Percentiles rank a stretch among this genome's conserved stretches.
phyloP scores from a whole-genome alignment of 53 echinoderm and acorn worm genomes.

The Temnopleurus reevesii region DNA sequence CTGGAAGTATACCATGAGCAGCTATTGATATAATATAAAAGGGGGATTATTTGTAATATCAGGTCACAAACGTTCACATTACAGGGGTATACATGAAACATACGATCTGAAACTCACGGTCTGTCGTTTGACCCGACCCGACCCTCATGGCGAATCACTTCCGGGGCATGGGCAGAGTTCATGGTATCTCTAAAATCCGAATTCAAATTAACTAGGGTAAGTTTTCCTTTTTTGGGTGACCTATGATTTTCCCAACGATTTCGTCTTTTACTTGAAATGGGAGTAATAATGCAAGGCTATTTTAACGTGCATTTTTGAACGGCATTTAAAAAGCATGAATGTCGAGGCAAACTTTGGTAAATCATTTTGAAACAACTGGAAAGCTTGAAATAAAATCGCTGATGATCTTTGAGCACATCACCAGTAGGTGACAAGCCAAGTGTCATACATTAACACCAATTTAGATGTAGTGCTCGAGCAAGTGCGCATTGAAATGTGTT shows the following conservation, averaged over 20 bases:
- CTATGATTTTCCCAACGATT: background rate
- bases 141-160: slow-evolving; percentile 54
- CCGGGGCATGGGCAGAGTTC: slow-evolving; percentile 50
- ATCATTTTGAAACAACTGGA: background rate
- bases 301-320: background rate
- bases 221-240: background rate
- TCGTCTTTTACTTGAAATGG: background rate
- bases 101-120: slow-evolving; percentile 31
- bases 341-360: background rate
- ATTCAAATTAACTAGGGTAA: background rate
- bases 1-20: background rate
- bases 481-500: background rate
- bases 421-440: slow-evolving; percentile 18
- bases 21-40: background rate
- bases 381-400: slow-evolving; percentile 14
- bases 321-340: slow-evolving; percentile 1
- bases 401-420: background rate
- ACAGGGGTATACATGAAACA: slow-evolving; percentile 11
- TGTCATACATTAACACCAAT: background rate
- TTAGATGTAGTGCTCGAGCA: background rate
- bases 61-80: slow-evolving; percentile 25
- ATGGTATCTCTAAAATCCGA: background rate
- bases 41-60: background rate
- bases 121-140: slow-evolving; percentile 52
- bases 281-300: background rate